phyloP scores from a whole-genome alignment of 2,797 vertebrate species.

The Leuciscus waleckii region DNA sequence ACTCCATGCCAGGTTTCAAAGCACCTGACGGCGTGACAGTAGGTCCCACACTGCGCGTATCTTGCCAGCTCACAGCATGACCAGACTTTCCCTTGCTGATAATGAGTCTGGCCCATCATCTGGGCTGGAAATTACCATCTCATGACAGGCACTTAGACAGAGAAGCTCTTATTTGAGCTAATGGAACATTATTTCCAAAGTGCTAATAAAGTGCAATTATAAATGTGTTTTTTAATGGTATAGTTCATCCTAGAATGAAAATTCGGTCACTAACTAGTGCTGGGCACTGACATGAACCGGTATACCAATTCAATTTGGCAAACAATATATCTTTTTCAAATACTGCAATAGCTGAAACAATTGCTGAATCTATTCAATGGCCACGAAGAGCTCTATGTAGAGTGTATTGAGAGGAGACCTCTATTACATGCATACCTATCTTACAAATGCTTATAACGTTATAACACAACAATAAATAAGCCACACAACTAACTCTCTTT shows the following conservation, averaged over 20 bases:
- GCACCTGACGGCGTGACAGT: constrained; percentile 32
- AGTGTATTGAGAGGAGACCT: background rate
- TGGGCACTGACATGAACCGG: background rate
- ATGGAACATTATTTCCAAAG: background rate
- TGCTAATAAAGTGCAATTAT: too few species aligned
- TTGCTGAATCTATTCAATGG: background rate
- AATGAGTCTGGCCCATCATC: constrained; percentile 27
- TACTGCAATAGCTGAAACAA: background rate
- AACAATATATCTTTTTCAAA: background rate
- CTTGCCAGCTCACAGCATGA: constrained; percentile 33
- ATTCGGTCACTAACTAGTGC: background rate
- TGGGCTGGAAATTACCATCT: constrained; percentile 21
- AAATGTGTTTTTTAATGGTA: background rate
- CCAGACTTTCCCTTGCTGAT: constrained; percentile 37
- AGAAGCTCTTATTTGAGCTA: background rate
- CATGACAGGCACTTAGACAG: constrained; percentile 20
- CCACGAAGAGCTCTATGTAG: background rate
- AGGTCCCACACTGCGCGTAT: constrained; percentile 5
- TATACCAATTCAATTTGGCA: background rate
- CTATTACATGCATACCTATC: background rate
- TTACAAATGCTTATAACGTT: background rate
- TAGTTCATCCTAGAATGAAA: background rate
- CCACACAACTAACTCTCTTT: background rate
- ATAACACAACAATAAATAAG: background rate
- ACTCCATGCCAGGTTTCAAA: constrained; percentile 19